A percentile compares a stretch with the other conserved stretches of the same genome.
Evolutionary conservation across 2,113 vertebrate genomes (phyloP).

Genomic region (Mionectes macconnelli): DNA sequence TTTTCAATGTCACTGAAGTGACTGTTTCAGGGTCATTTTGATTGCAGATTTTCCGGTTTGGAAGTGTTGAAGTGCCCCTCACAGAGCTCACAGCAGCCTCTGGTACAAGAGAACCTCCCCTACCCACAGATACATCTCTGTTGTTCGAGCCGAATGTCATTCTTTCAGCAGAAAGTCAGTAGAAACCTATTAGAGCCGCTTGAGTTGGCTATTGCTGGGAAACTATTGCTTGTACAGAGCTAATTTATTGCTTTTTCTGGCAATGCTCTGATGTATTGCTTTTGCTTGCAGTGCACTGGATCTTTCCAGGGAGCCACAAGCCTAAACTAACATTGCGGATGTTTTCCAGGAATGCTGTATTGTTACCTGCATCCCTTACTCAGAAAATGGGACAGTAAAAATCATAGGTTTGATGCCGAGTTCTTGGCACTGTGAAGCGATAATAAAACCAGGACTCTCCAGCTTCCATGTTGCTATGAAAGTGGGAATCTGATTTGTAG

Average conservation of each 20-base stretch:
- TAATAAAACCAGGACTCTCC: not conserved
- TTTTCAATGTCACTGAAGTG: not conserved
- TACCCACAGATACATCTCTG: not conserved
- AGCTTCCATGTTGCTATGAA: not conserved
- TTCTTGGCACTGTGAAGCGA: not conserved
- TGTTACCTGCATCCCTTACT: not conserved
- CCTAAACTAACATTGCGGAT: not conserved
- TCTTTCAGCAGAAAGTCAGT: slow-evolving; percentile 9
- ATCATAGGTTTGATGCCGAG: not conserved
- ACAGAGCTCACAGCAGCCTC: not conserved
- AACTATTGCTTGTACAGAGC: not conserved
- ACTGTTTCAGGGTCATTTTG: not conserved
- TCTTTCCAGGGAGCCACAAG: slow-evolving; percentile 10
- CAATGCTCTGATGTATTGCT: not conserved
- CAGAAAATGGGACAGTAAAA: not conserved
- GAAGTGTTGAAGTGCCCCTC: not conserved
- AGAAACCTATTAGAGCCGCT: not conserved
- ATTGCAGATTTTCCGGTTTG: not conserved
- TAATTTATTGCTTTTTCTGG: slow-evolving; percentile 16
- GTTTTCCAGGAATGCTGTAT: not conserved
- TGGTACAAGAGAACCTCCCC: not conserved
- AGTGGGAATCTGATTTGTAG: not conserved
- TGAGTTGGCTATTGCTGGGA: not conserved
- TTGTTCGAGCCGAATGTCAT: not conserved
- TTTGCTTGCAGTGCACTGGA: not conserved